Evolutionary conservation across 2,113 vertebrate species (phyloP), one percentile per base, ranked within the genome.

Genomic region (Tupaia tana): DNA sequence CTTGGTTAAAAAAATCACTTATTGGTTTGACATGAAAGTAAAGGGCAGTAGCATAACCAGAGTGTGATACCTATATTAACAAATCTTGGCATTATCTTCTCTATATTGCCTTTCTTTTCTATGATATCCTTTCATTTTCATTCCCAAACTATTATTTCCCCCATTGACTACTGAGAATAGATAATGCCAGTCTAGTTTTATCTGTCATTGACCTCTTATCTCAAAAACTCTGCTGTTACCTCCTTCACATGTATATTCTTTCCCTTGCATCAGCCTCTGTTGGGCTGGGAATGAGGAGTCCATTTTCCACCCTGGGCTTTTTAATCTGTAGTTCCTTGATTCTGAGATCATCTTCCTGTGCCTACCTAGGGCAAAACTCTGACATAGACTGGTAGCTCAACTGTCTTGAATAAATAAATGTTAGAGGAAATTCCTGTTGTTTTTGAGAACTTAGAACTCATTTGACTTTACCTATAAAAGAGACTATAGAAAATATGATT

Each of bases 381-480:
- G 29, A 69, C n/a, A 64, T 12, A 66, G 9, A 27, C 29, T 58
- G 3, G 58, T 87, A 22, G 25, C 29, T 91, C 85, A n/a, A 18
- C 0, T 81, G 56, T 89, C 52, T 31, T 31, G n/a, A 92, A 83
- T 7, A 74, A 92, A 89, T n/a, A 63, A 95, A 15, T 20, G 10
- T 27, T 16, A 79, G 27, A 88, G 56, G 64, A 91, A 81, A 86
- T 86, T 70, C 31, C 75, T 24, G 58, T 84, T 88, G 74, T 64
- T 91, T 89, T 86, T 91, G 16, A 81, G 70, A 89, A 59, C 9
- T 54, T 80, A 61, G 31, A 31, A 83, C 25, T 80, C 80, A 58
- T 89, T 86, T 87, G 71, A 73, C 67, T 95, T 94, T 83, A 34
- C n/a, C 75, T 91, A 86, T 15, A 29, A 8, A 80, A 66, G 66